Percentiles rank a stretch among this genome's conserved stretches.
phyloP scores from a whole-genome alignment of 2,888 invertebrate genomes.

The Mycogona germanica region DNA sequence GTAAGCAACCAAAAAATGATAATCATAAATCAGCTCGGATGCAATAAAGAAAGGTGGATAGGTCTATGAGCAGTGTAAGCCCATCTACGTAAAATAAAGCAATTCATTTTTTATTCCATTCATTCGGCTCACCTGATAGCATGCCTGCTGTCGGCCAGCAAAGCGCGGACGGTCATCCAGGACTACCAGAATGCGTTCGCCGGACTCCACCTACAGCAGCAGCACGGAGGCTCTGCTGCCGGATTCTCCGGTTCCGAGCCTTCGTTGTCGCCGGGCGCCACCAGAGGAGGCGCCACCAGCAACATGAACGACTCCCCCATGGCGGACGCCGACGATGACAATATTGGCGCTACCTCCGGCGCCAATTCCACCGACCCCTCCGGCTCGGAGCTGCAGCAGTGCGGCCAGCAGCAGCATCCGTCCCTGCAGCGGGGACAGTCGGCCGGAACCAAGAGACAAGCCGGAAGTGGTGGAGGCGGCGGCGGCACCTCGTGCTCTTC shows the following conservation, averaged over 20 bases:
- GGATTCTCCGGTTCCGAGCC: too few species aligned
- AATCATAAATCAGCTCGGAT: too few species aligned
- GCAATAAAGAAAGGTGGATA: too few species aligned
- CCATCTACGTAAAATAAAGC: background rate
- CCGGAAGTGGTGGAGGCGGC: too few species aligned
- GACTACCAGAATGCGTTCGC: slow-evolving; percentile 10
- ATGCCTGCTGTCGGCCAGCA: slow-evolving; percentile 55
- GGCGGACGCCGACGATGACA: background rate
- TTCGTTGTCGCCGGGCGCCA: too few species aligned
- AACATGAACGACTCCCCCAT: background rate
- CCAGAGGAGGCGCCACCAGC: slow-evolving; percentile 7
- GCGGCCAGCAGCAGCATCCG: too few species aligned
- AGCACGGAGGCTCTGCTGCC: too few species aligned
- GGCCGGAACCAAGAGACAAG: too few species aligned
- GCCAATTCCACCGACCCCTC: background rate
- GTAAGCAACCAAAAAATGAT: too few species aligned
- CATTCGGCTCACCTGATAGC: too few species aligned
- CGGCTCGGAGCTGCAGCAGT: background rate
- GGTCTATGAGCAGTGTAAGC: background rate
- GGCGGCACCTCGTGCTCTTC: background rate
- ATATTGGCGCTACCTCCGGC: background rate
- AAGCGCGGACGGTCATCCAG: slow-evolving; percentile 26
- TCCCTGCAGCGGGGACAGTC: too few species aligned
- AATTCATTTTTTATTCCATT: too few species aligned
- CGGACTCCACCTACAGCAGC: slow-evolving; percentile 17